Evolutionary conservation across 2,888 invertebrate genomes (phyloP).

Genomic region (Chrysodeixis includens): DNA sequence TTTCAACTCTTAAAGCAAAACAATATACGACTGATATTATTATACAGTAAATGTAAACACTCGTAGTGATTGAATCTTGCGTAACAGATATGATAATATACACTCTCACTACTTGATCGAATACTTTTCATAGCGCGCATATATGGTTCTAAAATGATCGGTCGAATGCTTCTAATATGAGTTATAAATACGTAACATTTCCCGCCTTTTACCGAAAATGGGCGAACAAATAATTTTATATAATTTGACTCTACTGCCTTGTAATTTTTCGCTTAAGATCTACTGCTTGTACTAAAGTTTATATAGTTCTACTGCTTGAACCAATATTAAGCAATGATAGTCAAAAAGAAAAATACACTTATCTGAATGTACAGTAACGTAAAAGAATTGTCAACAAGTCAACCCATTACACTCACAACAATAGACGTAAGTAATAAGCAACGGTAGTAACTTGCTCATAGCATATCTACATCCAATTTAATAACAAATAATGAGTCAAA

Average conservation of each 20-base stretch:
- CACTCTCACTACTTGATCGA: neutral
- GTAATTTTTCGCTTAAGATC: too few relatives aligned
- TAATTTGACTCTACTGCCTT: too few relatives aligned
- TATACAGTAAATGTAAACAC: neutral
- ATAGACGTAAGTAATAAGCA: too few relatives aligned
- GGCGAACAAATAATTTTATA: neutral
- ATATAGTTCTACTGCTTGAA: too few relatives aligned
- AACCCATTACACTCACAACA: neutral
- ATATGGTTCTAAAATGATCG: neutral
- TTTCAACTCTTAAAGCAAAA: neutral
- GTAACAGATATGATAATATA: neutral
- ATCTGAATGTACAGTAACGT: too few relatives aligned
- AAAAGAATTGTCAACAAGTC: neutral
- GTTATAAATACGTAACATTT: neutral
- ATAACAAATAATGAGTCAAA: constrained; percentile 9
- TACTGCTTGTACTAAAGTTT: too few relatives aligned
- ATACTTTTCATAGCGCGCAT: neutral
- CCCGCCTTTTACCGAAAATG: neutral
- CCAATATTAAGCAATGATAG: too few relatives aligned
- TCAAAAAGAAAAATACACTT: too few relatives aligned
- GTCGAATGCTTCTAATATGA: neutral
- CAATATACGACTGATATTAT: neutral
- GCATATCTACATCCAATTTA: constrained; percentile 3
- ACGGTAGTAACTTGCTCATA: neutral
- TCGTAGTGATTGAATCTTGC: neutral